Evolutionary conservation across 23 tunicate species (phyloP).

Genomic region (Halocynthia aurantium): DNA sequence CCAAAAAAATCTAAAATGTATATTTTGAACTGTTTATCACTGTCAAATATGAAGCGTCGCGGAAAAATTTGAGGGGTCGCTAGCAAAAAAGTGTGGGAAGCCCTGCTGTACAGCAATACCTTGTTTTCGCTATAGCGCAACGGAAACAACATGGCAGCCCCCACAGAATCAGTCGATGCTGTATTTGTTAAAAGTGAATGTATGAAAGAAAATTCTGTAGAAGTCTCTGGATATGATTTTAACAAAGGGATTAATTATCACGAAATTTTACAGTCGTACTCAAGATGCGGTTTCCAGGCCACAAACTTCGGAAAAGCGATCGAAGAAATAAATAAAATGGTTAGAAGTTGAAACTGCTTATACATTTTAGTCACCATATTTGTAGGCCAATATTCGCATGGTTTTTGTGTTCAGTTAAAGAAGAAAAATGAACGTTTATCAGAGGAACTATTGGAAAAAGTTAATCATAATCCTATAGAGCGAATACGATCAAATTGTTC

Average conservation of each 20-base stretch:
- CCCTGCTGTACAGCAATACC: conserved; percentile 7
- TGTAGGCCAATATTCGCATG: background rate
- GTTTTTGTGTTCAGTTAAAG: conserved; percentile 31
- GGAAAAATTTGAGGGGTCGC: too few relatives aligned
- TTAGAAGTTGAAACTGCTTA: background rate
- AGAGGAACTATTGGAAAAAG: conserved; percentile 47
- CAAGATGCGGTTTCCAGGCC: conserved; percentile 73
- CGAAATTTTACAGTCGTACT: conserved; percentile 45
- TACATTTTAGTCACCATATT: background rate
- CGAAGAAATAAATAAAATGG: conserved; percentile 81
- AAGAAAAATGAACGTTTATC: conserved; percentile 35
- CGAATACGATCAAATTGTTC: conserved; percentile 66
- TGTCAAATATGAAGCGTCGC: too few relatives aligned
- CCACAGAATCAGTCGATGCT: conserved; percentile 29
- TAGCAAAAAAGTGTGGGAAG: conserved; percentile 34
- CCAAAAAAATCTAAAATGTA: too few relatives aligned
- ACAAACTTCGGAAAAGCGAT: conserved; percentile 78
- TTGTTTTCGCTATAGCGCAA: too few relatives aligned
- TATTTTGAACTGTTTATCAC: too few relatives aligned
- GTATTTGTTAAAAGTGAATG: conserved; percentile 56
- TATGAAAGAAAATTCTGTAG: conserved; percentile 45
- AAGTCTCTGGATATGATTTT: conserved; percentile 86
- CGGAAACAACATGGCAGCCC: conserved; percentile 26
- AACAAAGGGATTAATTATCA: conserved; percentile 84
- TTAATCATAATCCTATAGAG: conserved; percentile 61